Conservation (phyloP, 2,113 vertebrate genomes). For the Salvelinus alpinus region DNA sequence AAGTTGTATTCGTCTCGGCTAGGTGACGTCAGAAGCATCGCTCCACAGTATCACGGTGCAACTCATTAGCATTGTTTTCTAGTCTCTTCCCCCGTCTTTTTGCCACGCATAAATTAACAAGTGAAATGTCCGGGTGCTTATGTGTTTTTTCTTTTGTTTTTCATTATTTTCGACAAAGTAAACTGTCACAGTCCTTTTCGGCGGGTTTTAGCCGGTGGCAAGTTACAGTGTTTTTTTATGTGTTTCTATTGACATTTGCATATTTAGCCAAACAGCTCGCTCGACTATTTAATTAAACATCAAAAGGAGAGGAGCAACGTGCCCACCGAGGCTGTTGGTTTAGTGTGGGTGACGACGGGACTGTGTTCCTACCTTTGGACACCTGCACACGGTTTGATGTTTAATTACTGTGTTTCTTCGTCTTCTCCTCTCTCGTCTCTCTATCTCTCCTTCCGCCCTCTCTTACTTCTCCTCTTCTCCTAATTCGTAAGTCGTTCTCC, state of each 20-base stretch:
- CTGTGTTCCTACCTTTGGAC: constrained; percentile 17
- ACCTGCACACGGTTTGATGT: constrained; percentile 46
- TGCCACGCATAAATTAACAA: constrained; percentile 58
- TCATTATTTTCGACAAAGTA: constrained; percentile 65
- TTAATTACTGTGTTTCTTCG: constrained; percentile 42
- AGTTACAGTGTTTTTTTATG: constrained; percentile 60
- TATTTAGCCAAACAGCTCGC: constrained; percentile 57
- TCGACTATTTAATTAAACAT: constrained; percentile 78
- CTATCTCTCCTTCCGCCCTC: background rate
- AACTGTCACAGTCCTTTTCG: constrained; percentile 24
- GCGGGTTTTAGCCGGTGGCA: constrained; percentile 36
- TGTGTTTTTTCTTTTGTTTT: constrained; percentile 48
- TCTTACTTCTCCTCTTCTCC: background rate
- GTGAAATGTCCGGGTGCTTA: constrained; percentile 39
- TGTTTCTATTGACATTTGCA: constrained; percentile 71
- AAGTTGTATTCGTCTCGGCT: constrained; percentile 38
- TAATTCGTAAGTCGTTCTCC: background rate
- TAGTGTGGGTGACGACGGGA: constrained; percentile 15
- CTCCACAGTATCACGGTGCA: constrained; percentile 11
- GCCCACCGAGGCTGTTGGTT: constrained; percentile 58
- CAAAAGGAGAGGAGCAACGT: constrained; percentile 59
- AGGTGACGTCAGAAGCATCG: constrained; percentile 37
- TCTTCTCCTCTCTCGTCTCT: background rate
- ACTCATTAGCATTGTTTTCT: constrained; percentile 63
- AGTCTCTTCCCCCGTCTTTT: constrained; percentile 29